Percentiles rank a stretch among this genome's conserved stretches.
Conservation (phyloP, 2,888 invertebrate species). For the Rotaria magnacalcarata region DNA sequence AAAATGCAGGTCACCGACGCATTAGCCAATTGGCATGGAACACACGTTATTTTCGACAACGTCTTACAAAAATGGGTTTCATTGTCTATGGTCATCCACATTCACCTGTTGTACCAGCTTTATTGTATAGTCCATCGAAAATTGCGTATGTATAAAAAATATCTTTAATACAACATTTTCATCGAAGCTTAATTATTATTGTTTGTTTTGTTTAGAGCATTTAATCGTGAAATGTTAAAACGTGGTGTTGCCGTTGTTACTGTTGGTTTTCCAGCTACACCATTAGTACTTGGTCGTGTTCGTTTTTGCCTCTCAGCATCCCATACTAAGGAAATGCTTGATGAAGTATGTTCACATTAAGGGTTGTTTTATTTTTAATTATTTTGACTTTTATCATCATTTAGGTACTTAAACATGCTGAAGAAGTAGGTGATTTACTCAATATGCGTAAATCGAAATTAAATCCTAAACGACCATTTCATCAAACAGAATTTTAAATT, state of each 20-base stretch:
- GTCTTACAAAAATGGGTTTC: constrained; percentile 79
- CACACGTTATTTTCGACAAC: constrained; percentile 73
- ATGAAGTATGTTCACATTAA: constrained; percentile 60
- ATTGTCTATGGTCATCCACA: constrained; percentile 85
- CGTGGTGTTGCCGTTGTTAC: constrained; percentile 80
- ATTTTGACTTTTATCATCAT: no score
- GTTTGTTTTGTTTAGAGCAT: constrained; percentile 64
- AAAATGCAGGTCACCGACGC: constrained; percentile 56
- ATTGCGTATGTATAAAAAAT: constrained; percentile 64
- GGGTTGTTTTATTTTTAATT: not conserved
- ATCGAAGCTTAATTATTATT: not conserved
- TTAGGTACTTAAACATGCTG: constrained; percentile 11
- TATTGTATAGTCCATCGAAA: constrained; percentile 89
- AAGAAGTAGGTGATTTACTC: constrained; percentile 69
- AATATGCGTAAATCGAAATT: constrained; percentile 68
- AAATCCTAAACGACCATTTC: constrained; percentile 1
- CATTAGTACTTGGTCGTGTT: constrained; percentile 60
- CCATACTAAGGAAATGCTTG: constrained; percentile 83
- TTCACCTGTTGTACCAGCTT: constrained; percentile 90
- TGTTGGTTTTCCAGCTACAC: constrained; percentile 87
- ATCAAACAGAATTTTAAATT: not conserved
- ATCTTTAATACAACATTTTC: not conserved
- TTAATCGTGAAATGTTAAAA: constrained; percentile 73
- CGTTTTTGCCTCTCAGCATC: constrained; percentile 87
- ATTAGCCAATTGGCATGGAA: constrained; percentile 73